A percentile compares a stretch with the other conserved stretches of the same genome.
Evolutionary conservation across 2,888 invertebrate species (phyloP).

Genomic region (Lordiphosa fenestrarum): DNA sequence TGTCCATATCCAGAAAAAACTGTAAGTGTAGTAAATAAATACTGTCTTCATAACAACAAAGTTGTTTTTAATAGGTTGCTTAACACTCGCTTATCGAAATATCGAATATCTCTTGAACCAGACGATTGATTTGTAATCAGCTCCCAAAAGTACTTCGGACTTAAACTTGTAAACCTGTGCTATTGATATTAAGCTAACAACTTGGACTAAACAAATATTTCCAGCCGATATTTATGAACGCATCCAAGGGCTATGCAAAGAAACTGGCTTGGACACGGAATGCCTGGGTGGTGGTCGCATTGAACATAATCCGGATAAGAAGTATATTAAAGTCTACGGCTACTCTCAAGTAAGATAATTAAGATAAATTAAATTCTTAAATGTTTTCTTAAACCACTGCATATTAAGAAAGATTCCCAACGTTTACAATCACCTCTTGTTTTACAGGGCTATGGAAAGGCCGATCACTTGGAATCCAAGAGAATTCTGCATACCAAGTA

Average conservation of each 20-base stretch:
- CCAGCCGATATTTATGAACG: slow-evolving; percentile 91
- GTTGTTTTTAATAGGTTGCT: too few species aligned
- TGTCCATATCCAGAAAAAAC: too few species aligned
- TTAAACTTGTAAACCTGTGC: too few species aligned
- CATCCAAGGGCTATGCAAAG: slow-evolving; percentile 75
- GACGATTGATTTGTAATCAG: too few species aligned
- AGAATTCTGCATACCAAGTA: slow-evolving; percentile 88
- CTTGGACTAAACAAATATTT: slow-evolving; percentile 40
- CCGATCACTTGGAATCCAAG: slow-evolving; percentile 91
- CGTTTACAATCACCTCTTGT: not conserved
- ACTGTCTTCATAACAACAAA: too few species aligned
- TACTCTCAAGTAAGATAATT: slow-evolving; percentile 87
- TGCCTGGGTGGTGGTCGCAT: slow-evolving; percentile 97
- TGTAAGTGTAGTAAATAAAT: too few species aligned
- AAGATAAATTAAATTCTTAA: not conserved
- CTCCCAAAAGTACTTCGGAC: too few species aligned
- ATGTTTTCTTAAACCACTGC: not conserved
- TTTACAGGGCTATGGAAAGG: slow-evolving; percentile 91
- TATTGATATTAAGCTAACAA: not conserved
- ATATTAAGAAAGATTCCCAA: too few species aligned
- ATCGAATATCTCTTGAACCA: too few species aligned
- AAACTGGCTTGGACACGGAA: slow-evolving; percentile 85
- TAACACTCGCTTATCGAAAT: too few species aligned
- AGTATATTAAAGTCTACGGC: slow-evolving; percentile 93
- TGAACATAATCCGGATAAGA: slow-evolving; percentile 88